Evolutionary conservation across 2,888 invertebrate species (phyloP).

Genomic region (Gonocerus acuteangulatus): DNA sequence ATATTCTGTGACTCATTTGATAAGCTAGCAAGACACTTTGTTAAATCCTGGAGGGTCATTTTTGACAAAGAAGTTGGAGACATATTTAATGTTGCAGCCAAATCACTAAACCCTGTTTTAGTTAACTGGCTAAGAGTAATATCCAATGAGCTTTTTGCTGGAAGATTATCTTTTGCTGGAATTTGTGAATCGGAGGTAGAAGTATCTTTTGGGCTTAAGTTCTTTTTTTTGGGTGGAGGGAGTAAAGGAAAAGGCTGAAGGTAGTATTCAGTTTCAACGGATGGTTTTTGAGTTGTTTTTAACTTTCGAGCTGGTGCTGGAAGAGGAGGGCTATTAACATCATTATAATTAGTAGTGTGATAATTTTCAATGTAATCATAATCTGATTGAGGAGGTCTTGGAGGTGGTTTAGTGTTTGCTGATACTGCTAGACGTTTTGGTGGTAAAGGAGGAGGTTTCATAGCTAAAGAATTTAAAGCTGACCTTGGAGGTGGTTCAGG

Average conservation of each 20-base stretch:
- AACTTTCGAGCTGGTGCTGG: conserved; percentile 55
- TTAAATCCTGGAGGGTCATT: conserved; percentile 79
- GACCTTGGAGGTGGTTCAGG: conserved; percentile 64
- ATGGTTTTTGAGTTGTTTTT: conserved; percentile 39
- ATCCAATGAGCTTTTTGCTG: conserved; percentile 49
- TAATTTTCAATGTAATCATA: conserved; percentile 52
- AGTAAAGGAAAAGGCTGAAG: conserved; percentile 56
- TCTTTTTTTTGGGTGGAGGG: conserved; percentile 46
- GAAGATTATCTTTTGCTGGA: conserved; percentile 8
- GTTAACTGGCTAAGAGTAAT: conserved; percentile 76
- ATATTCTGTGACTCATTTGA: conserved; percentile 48
- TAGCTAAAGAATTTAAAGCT: conserved; percentile 49
- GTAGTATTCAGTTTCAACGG: conserved; percentile 45
- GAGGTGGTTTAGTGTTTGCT: conserved; percentile 55
- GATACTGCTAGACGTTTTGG: conserved; percentile 57
- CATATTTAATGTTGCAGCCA: conserved; percentile 67
- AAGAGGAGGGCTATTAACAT: conserved; percentile 51
- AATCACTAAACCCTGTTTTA: conserved; percentile 70
- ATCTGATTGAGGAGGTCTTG: conserved; percentile 54
- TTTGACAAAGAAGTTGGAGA: conserved; percentile 70
- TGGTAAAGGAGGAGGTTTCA: conserved; percentile 64
- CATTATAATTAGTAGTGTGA: conserved; percentile 42
- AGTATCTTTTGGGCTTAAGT: conserved; percentile 27
- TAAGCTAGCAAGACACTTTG: conserved; percentile 60
- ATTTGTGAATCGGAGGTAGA: neutral